These are phyloP conservation scores for Hyposoter dolosus DNA, from an alignment of 2,888 invertebrate genomes.

Conservation along the genomic window DNA sequence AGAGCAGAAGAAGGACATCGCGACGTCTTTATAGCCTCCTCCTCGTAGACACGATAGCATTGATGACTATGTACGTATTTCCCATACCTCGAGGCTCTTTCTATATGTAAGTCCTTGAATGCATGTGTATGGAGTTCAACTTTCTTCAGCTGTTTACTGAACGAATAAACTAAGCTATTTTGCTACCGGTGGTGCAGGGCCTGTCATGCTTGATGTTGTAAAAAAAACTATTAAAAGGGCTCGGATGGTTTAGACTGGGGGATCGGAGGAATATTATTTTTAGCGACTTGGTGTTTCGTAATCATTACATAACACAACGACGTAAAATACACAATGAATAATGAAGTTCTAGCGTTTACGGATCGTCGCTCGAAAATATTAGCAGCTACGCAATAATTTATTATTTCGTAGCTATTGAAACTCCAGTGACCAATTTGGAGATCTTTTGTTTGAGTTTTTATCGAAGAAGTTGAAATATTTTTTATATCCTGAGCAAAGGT, in stretches of 20 bases:
- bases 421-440: background rate
- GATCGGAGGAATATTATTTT: too few relatives aligned
- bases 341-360: background rate
- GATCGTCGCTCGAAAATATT: background rate
- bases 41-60: constrained; percentile 31
- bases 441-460: background rate
- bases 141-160: constrained; percentile 53
- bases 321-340: background rate
- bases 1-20: constrained; percentile 51
- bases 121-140: constrained; percentile 4
- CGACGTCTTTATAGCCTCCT: constrained; percentile 61
- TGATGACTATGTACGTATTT: constrained; percentile 13
- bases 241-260: background rate
- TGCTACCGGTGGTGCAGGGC: constrained; percentile 11
- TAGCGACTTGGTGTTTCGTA: too few relatives aligned
- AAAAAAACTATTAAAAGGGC: background rate
- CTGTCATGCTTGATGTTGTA: constrained; percentile 10
- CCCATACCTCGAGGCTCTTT: background rate
- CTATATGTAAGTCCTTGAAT: background rate
- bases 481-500: background rate
- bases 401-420: background rate
- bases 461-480: background rate
- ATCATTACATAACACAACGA: background rate
- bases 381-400: background rate
- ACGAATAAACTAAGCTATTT: constrained; percentile 34